phyloP scores from a whole-genome alignment of 2,113 vertebrate genomes.

The Vireo altiloquus region DNA sequence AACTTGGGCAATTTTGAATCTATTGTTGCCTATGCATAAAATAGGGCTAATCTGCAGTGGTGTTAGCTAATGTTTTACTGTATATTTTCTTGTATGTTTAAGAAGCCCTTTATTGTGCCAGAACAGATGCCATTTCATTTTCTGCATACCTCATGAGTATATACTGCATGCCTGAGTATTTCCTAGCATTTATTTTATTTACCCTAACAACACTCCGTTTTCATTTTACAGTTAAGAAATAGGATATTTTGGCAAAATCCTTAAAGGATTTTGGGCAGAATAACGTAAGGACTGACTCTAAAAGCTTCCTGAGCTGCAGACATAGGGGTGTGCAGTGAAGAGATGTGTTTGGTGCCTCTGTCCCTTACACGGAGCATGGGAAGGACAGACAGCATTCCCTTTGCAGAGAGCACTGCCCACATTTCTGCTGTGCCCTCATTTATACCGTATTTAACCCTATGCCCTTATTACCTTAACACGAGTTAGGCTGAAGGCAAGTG shows the following conservation, averaged over 20 bases:
- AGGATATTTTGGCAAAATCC: not conserved
- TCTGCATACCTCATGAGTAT: not conserved
- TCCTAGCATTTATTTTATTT: conserved; percentile 7
- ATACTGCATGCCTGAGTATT: not conserved
- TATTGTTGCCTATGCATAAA: not conserved
- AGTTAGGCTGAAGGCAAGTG: not conserved
- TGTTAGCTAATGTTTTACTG: not conserved
- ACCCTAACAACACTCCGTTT: not conserved
- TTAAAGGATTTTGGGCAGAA: not conserved
- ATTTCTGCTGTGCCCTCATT: not conserved
- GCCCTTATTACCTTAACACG: not conserved
- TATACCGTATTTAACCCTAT: not conserved
- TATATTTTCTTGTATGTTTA: not conserved
- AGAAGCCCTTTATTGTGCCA: not conserved
- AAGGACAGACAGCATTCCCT: not conserved
- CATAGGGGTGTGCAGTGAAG: not conserved
- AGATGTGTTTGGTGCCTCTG: not conserved
- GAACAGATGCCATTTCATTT: not conserved
- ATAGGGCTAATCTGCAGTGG: not conserved
- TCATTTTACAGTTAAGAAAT: not conserved
- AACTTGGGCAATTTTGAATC: not conserved
- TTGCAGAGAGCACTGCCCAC: not conserved
- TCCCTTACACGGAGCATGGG: accelerated
- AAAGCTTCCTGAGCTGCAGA: not conserved
- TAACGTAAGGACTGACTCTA: not conserved